These are phyloP conservation scores for Willowsia nigromaculata DNA, from an alignment of 2,888 invertebrate species.

Conservation along the genomic window DNA sequence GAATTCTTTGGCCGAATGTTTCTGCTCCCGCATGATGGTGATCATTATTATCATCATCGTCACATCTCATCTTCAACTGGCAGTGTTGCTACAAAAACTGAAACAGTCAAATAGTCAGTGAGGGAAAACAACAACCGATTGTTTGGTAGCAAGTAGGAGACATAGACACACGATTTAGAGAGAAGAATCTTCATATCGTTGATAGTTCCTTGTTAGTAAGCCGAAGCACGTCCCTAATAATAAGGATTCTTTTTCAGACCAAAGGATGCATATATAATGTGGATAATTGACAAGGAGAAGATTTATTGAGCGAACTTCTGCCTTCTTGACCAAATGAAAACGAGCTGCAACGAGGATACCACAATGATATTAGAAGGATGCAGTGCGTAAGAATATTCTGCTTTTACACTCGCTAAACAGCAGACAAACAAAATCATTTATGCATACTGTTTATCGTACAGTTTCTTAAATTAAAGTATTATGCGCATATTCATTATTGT, in stretches of 20 bases:
- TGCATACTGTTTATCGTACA: not conserved
- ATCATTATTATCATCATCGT: slow-evolving; percentile 35
- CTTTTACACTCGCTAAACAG: not conserved
- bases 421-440: slow-evolving; percentile 18
- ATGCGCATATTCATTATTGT: slow-evolving; percentile 13
- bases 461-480: slow-evolving; percentile 23
- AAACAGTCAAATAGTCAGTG: slow-evolving; percentile 38
- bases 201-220: slow-evolving; percentile 58
- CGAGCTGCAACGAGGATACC: slow-evolving; percentile 20
- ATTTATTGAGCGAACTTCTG: slow-evolving; percentile 65
- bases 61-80: slow-evolving; percentile 31
- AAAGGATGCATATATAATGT: slow-evolving; percentile 72
- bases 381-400: slow-evolving; percentile 19
- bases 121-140: slow-evolving; percentile 39
- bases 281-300: slow-evolving; percentile 72
- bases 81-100: slow-evolving; percentile 1
- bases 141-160: not conserved
- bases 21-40: slow-evolving; percentile 38
- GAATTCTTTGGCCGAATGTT: slow-evolving; percentile 21
- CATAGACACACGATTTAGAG: not conserved
- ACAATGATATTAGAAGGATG: slow-evolving; percentile 56
- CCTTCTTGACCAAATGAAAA: slow-evolving; percentile 63
- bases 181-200: not conserved
- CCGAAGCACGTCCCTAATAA: slow-evolving; percentile 71
- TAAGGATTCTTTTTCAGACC: slow-evolving; percentile 70